These are phyloP conservation scores for Dasypogon diadema DNA, from an alignment of 2,888 invertebrate species.

Conservation along the genomic window DNA sequence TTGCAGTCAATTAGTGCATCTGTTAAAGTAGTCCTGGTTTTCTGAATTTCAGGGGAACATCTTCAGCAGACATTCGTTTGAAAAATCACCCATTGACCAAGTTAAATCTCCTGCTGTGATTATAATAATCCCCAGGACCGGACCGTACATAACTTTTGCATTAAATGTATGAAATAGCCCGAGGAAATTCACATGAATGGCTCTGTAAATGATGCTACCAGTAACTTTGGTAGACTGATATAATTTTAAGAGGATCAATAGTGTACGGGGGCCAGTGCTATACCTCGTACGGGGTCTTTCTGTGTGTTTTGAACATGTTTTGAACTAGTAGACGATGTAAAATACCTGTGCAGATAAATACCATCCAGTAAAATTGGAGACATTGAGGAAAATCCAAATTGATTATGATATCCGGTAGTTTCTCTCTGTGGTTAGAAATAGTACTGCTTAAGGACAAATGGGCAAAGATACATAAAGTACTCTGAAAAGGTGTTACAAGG, in stretches of 20 bases:
- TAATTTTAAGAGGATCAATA: slow-evolving; percentile 40
- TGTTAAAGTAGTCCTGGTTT: slow-evolving; percentile 1
- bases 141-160: slow-evolving; percentile 26
- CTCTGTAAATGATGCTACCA: slow-evolving; percentile 20
- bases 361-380: slow-evolving; percentile 15
- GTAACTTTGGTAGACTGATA: slow-evolving; percentile 32
- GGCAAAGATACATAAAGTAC: no score
- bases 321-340: background rate
- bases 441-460: no score
- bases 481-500: no score
- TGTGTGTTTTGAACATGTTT: background rate
- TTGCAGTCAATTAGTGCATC: background rate
- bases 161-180: slow-evolving; percentile 31
- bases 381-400: slow-evolving; percentile 18
- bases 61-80: background rate
- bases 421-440: no score
- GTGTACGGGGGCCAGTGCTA: background rate
- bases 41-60: background rate
- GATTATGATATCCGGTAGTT: background rate
- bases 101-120: slow-evolving; percentile 22
- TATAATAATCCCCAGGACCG: slow-evolving; percentile 29
- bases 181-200: slow-evolving; percentile 17
- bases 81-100: slow-evolving; percentile 12
- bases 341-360: slow-evolving; percentile 27
- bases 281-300: background rate